These are phyloP conservation scores for Staurois parvus DNA, from an alignment of 2,797 vertebrate genomes.

Conservation along the genomic window DNA sequence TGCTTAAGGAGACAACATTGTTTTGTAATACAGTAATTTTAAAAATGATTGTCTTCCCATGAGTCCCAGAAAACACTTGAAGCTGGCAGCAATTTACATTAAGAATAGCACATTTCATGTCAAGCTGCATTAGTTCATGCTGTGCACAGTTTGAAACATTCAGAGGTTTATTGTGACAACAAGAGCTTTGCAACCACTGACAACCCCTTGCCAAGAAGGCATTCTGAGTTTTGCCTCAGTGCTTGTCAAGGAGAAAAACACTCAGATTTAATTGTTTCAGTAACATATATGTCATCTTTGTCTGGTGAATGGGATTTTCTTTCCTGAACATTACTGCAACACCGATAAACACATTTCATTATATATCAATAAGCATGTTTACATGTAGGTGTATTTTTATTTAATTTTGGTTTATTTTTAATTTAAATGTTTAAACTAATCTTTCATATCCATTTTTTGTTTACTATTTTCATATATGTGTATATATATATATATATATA, in stretches of 20 bases:
- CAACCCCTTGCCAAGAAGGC: constrained; percentile 17
- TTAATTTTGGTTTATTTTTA: too few species aligned
- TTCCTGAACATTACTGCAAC: too few species aligned
- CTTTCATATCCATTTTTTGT: too few species aligned
- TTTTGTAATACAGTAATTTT: constrained; percentile 19
- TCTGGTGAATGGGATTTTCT: not conserved
- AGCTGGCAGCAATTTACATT: constrained; percentile 49
- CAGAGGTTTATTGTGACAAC: constrained; percentile 40
- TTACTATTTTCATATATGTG: too few species aligned
- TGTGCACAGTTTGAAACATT: constrained; percentile 47
- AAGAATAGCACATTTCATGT: constrained; percentile 48
- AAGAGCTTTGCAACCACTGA: constrained; percentile 24
- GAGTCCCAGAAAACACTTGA: constrained; percentile 7
- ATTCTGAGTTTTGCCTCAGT: constrained; percentile 18
- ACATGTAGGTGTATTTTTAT: too few species aligned
- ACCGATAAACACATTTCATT: too few species aligned
- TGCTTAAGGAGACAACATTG: constrained; percentile 15
- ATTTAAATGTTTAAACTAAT: too few species aligned
- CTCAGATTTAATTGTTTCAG: constrained; percentile 5
- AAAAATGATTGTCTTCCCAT: constrained; percentile 25
- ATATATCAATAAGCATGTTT: too few species aligned
- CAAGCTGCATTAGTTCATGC: constrained; percentile 40
- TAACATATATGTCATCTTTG: constrained; percentile 20
- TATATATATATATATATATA: too few species aligned
- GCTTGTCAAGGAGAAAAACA: constrained; percentile 21